Base-by-base conservation (phyloP, 2,888 invertebrate species). In the Acleris holmiana region DNA sequence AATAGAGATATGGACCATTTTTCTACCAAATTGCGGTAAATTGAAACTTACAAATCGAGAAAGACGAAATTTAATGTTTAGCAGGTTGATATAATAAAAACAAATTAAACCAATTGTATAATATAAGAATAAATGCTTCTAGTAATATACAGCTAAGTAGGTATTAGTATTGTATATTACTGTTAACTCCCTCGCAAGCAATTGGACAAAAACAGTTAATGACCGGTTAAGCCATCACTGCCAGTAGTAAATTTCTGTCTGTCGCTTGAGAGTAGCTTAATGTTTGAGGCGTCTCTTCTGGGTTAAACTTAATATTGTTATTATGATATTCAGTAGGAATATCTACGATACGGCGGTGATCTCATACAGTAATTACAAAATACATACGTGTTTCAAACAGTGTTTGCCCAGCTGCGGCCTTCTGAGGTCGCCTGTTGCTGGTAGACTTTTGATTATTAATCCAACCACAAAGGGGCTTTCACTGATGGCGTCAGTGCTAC, bases 331-430 rank as follows among this genome's bases (percentile, higher is more conserved):
- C 60, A 58, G 44, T 51, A 46, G 46, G 47, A 57, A 47, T 57
- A 51, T 50, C 59, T 50, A 44, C 59, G 58, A 62, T 70, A 71
- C 57, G 71, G 69, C 68, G 79, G 78, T 88, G 85, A 89, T 88
- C 86, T 83, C 87, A 89, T 85, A 83, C 75, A 79, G 73, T 79
- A 59, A 84, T 82, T 82, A 84, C 82, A 82, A 82, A 78, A 78
- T 73, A 78, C 73, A 72, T 76, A 74, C 68, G 66, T 74, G 62
- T 61, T 66, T 64, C 48, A 54, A 71, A 71, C 71, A 66, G 68
- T 83, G 79, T 91, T 91, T 88, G 79, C 68, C 69, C 91, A 91
- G 88, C 87, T 91, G 91, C 79, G 86, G 86, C 88, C 88, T 89
- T 87, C 84, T 76, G 84, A 85, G 89, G 89, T 88, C 87, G 82